Percentiles rank a stretch among this genome's conserved stretches.
Conservation (phyloP, 2,888 invertebrate genomes). For the Lasius fuliginosus region DNA sequence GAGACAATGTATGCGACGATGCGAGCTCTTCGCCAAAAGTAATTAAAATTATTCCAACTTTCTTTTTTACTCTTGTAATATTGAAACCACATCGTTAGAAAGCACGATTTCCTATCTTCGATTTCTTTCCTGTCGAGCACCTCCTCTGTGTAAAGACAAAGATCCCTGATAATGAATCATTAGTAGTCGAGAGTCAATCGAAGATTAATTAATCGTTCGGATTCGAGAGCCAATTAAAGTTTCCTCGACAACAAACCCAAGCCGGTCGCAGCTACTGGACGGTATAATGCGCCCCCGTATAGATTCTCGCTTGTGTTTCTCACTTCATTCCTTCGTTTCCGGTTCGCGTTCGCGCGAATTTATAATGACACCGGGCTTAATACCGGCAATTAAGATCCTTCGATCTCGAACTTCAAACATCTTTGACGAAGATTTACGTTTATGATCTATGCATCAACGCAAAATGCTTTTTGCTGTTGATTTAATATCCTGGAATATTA, state of each 20-base stretch:
- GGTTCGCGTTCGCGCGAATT: conserved; percentile 50
- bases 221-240: conserved; percentile 79
- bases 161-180: conserved; percentile 75
- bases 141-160: conserved; percentile 64
- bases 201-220: conserved; percentile 78
- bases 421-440: conserved; percentile 34
- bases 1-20: conserved; percentile 49
- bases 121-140: conserved; percentile 59
- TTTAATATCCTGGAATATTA: neutral
- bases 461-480: conserved; percentile 11
- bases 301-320: conserved; percentile 68
- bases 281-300: conserved; percentile 61
- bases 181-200: conserved; percentile 76
- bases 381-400: conserved; percentile 52
- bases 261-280: conserved; percentile 57
- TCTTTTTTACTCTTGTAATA: conserved; percentile 32
- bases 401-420: conserved; percentile 26
- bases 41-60: conserved; percentile 57
- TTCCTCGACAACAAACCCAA: conserved; percentile 70
- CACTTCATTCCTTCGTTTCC: conserved; percentile 52
- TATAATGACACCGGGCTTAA: conserved; percentile 53
- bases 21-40: conserved; percentile 36
- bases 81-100: conserved; percentile 56
- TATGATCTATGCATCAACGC: conserved; percentile 24
- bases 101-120: conserved; percentile 44